Evolutionary conservation across 2,797 vertebrate species (phyloP), one percentile per base, ranked within the genome.

Genomic region (Rhynchonycteris naso): DNA sequence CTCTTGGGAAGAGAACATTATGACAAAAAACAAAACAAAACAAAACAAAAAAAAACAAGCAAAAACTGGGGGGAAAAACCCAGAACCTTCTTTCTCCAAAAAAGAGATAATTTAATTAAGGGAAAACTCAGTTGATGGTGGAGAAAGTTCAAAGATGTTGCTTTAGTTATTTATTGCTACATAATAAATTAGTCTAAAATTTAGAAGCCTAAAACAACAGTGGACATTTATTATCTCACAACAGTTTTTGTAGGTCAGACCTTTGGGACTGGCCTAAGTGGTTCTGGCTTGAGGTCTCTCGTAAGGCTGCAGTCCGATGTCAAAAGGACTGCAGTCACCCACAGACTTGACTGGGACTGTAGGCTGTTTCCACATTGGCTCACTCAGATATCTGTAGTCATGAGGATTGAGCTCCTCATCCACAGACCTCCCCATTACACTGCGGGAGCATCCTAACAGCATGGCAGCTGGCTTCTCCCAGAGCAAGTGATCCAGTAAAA

Each of bases 141-240:
- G 50, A 50, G 14, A 52, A 94, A 91, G 59, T 75, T 83, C 50
- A 71, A 90, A 91, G 12, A 71, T 72, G 2, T 61, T 72, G 33
- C 81, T 65, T 82, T 35, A 22, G 52, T 94, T 94, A 47, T 33
- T 95, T 89, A 79, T 63, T 79, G 52, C 63, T 82, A 54, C 22
- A n/a, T 28, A 71, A 76, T 61, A 83, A 79, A 81, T 82, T 38
- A 89, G 30, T 63, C 68, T 24, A 80, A 94, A 95, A 80, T 11
- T 84, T 68, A 56, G 43, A 33, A 90, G 33, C 66, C 24, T 87
- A 59, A 88, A 79, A 38, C 18, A 63, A 50, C 71, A 76, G 33
- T 71, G 87, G 76, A 52, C 52, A 68, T 50, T 76, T 91, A 54
- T 76, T 58, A 66, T 54, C 78, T 85, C 52, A 74, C 18, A 33